Evolutionary conservation across 92 coral and sea anemone genomes (phyloP).

Genomic region (Nematostella vectensis): DNA sequence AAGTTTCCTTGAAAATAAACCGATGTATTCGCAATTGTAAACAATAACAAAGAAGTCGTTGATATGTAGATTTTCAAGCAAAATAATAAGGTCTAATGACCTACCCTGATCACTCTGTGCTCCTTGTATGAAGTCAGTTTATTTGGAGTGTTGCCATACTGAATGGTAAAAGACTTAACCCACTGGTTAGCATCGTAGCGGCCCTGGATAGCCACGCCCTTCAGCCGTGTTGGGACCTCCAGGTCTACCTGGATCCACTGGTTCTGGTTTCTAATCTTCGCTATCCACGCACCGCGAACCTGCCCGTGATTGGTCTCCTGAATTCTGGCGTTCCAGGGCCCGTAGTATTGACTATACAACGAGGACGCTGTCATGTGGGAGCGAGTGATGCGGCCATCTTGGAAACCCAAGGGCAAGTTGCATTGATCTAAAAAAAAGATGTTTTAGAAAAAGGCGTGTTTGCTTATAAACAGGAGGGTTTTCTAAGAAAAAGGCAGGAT

Average conservation of each 20-base stretch:
- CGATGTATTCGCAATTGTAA: no score
- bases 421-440: conserved; percentile 39
- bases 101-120: conserved; percentile 10
- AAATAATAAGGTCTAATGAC: no score
- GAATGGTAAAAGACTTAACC: conserved; percentile 34
- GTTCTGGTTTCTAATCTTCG: conserved; percentile 9
- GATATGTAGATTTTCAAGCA: no score
- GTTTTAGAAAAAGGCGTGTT: no score
- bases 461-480: no score
- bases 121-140: conserved; percentile 20
- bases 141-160: conserved; percentile 18
- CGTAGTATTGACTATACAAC: conserved; percentile 27
- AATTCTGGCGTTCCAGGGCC: conserved; percentile 40
- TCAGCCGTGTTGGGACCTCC: conserved; percentile 29
- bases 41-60: no score
- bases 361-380: conserved; percentile 43
- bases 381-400: conserved; percentile 49
- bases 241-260: conserved; percentile 49
- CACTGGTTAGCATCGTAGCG: conserved; percentile 43
- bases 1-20: no score
- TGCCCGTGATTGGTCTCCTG: conserved; percentile 19
- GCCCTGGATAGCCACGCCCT: conserved; percentile 45
- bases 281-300: conserved; percentile 34
- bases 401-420: conserved; percentile 43
- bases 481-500: no score